These are phyloP conservation scores for Caenorhabditis plicata DNA, from an alignment of 2,888 invertebrate genomes.

Conservation along the genomic window DNA sequence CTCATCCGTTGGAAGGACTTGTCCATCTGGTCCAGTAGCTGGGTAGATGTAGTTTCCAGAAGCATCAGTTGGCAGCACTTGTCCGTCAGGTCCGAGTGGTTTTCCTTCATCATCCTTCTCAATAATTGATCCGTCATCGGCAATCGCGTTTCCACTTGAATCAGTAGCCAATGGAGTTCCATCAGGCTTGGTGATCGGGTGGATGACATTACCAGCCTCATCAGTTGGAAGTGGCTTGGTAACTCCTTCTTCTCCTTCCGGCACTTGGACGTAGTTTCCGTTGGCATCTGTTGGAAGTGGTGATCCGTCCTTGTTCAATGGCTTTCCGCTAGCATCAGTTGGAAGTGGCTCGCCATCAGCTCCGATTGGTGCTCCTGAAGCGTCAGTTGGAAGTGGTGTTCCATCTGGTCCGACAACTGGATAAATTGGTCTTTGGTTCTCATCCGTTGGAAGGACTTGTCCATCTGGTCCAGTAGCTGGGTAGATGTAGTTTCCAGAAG, in stretches of 20 bases:
- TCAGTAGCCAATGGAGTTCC: conserved; percentile 10
- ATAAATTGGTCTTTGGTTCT: conserved; percentile 13
- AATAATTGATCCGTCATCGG: conserved; percentile 10
- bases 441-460: conserved; percentile 25
- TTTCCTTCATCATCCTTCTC: conserved; percentile 13
- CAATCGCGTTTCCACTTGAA: conserved; percentile 13
- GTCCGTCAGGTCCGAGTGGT: conserved; percentile 36
- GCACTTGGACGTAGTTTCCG: conserved; percentile 31
- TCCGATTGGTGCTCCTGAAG: conserved; percentile 30
- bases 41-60: conserved; percentile 27
- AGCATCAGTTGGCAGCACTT: conserved; percentile 14
- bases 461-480: conserved; percentile 2
- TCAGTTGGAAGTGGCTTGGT: conserved; percentile 11
- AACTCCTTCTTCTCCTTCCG: conserved; percentile 8
- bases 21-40: conserved; percentile 26
- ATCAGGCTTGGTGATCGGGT: conserved; percentile 10
- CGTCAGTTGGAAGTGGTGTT: conserved; percentile 10
- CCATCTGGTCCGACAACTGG: conserved; percentile 11
- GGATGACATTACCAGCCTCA: conserved; percentile 14
- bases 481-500: conserved; percentile 4
- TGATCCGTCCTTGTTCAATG: conserved; percentile 11
- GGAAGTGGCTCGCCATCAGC: conserved; percentile 32
- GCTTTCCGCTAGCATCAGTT: conserved; percentile 40
- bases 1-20: conserved; percentile 22
- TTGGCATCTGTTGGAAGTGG: conserved; percentile 41